These are phyloP conservation scores for Melitaea athalia DNA, from an alignment of 2,888 invertebrate species.

Conservation along the genomic window DNA sequence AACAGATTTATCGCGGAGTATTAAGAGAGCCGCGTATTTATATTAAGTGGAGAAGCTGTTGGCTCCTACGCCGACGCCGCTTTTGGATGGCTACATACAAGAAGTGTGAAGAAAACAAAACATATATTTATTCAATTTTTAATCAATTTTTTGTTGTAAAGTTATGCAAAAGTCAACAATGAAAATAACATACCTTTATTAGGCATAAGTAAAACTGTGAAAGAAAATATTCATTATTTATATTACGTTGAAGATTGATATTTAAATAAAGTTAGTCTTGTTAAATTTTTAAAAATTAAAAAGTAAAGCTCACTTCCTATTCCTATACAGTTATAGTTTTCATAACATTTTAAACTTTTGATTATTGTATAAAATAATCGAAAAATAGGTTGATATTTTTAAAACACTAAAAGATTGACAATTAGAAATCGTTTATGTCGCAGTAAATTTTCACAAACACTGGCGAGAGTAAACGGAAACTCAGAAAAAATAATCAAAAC, in stretches of 20 bases:
- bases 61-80: conserved; percentile 75
- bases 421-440: conserved; percentile 55
- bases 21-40: conserved; percentile 76
- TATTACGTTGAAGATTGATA: too few relatives aligned
- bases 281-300: too few relatives aligned
- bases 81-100: conserved; percentile 74
- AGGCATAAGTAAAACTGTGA: too few relatives aligned
- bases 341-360: too few relatives aligned
- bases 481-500: conserved; percentile 8
- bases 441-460: conserved; percentile 49
- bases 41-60: conserved; percentile 81
- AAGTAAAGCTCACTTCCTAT: too few relatives aligned
- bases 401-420: conserved; percentile 52
- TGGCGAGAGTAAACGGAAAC: conserved; percentile 11
- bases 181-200: too few relatives aligned
- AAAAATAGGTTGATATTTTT: conserved; percentile 47
- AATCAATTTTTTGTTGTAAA: not conserved
- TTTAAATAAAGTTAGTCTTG: too few relatives aligned
- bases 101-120: conserved; percentile 50
- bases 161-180: too few relatives aligned
- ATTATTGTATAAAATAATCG: conserved; percentile 13
- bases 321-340: too few relatives aligned
- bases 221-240: too few relatives aligned
- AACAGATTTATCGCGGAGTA: conserved; percentile 73
- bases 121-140: conserved; percentile 32